phyloP scores from a whole-genome alignment of 1,140 invertebrate genomes.

The Brachionus koreanus region DNA sequence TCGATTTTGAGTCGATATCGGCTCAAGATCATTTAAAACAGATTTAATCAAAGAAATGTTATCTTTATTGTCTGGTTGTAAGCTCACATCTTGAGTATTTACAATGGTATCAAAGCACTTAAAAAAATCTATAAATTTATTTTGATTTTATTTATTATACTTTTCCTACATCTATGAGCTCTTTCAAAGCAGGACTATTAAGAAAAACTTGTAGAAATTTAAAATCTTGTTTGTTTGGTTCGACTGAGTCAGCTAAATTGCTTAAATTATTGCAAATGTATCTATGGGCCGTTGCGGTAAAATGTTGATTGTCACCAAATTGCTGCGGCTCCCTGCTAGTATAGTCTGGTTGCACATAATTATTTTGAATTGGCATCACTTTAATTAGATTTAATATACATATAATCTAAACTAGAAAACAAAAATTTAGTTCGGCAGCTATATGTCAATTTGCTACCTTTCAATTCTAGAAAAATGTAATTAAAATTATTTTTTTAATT shows the following conservation, averaged over 20 bases:
- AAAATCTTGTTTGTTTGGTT: conserved; percentile 33
- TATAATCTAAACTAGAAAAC: not conserved
- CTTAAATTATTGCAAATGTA: conserved; percentile 35
- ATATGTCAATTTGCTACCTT: not conserved
- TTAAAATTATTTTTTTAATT: not conserved
- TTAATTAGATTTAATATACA: not conserved
- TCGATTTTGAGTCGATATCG: not conserved
- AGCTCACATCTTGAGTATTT: conserved; percentile 40
- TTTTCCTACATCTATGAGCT: conserved; percentile 29
- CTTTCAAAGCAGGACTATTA: conserved; percentile 34
- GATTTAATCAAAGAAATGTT: conserved; percentile 35
- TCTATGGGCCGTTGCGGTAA: conserved; percentile 6
- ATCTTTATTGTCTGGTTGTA: conserved; percentile 24
- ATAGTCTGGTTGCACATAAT: not conserved
- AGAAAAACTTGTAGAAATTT: conserved; percentile 39
- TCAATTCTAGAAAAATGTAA: not conserved
- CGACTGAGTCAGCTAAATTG: not conserved
- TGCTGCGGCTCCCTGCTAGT: conserved; percentile 5
- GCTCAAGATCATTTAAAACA: conserved; percentile 23
- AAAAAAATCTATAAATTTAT: not conserved
- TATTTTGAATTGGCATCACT: conserved; percentile 19
- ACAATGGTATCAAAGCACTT: conserved; percentile 39
- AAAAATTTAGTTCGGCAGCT: not conserved
- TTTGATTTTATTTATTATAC: not conserved
- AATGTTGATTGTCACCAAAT: conserved; percentile 14